Percentiles rank a stretch among this genome's conserved stretches.
Conservation (phyloP, 1,140 invertebrate species). For the Bombus waltoni region DNA sequence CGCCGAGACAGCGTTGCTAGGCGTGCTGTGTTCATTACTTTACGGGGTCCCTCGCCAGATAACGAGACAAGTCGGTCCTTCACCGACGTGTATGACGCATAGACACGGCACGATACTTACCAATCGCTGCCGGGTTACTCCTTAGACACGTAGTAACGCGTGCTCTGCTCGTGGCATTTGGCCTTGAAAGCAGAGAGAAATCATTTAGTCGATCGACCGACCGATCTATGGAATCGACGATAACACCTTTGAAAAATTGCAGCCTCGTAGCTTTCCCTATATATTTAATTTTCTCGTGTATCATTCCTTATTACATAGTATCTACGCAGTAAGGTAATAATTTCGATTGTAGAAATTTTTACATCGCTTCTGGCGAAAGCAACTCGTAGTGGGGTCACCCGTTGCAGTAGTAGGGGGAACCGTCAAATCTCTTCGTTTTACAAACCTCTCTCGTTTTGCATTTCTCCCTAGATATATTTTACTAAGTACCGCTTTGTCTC, state of each 20-base stretch:
- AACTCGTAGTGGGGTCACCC: constrained; percentile 3
- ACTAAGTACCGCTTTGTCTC: not conserved
- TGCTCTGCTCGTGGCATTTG: constrained; percentile 62
- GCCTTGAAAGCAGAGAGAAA: constrained; percentile 68
- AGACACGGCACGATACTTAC: constrained; percentile 60
- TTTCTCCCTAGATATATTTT: constrained; percentile 19
- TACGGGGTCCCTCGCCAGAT: constrained; percentile 54
- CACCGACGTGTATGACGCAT: constrained; percentile 64
- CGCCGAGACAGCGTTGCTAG: constrained; percentile 71
- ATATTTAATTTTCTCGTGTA: not conserved
- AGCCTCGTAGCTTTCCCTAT: not conserved
- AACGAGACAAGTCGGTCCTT: constrained; percentile 58
- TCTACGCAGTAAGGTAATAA: not conserved
- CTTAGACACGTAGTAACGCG: constrained; percentile 62
- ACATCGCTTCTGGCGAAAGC: constrained; percentile 26
- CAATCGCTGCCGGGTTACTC: constrained; percentile 63
- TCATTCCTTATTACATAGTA: not conserved
- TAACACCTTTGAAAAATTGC: not conserved
- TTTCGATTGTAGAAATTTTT: constrained; percentile 27
- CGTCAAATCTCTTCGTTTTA: constrained; percentile 32
- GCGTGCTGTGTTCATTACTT: constrained; percentile 65
- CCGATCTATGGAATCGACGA: constrained; percentile 34
- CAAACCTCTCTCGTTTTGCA: constrained; percentile 8
- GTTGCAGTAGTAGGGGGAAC: not conserved
- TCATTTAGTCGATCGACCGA: constrained; percentile 50